Conservation (phyloP, 1,140 invertebrate genomes). For the Pogonognathellus flavescens region DNA sequence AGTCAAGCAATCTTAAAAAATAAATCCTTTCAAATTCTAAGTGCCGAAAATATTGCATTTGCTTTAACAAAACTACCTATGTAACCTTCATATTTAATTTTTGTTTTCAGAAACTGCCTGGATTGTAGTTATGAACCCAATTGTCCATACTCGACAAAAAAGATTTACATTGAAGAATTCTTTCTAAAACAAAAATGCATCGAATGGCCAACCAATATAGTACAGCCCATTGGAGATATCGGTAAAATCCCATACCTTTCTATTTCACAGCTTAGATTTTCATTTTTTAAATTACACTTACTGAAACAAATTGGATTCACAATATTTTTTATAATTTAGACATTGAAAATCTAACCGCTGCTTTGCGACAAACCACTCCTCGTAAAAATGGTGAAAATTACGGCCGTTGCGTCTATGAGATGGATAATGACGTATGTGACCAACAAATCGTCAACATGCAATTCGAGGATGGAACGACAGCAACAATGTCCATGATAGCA, state of each 20-base stretch:
- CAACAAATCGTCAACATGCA: constrained; percentile 72
- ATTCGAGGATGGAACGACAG: constrained; percentile 71
- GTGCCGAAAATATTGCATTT: too few species aligned
- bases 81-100: constrained; percentile 61
- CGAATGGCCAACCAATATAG: constrained; percentile 62
- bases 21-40: too few species aligned
- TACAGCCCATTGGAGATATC: constrained; percentile 62
- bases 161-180: constrained; percentile 70
- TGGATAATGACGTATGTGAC: constrained; percentile 72
- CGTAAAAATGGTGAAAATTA: constrained; percentile 68
- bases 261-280: too few species aligned
- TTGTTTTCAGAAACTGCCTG: constrained; percentile 70
- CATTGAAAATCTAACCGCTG: constrained; percentile 70
- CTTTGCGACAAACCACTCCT: constrained; percentile 61
- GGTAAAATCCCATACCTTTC: too few species aligned
- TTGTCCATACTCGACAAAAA: constrained; percentile 73
- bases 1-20: too few species aligned
- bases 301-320: too few species aligned
- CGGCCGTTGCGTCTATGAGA: constrained; percentile 71
- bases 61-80: too few species aligned
- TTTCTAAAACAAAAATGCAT: constrained; percentile 27
- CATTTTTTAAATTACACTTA: background rate
- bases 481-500: constrained; percentile 71
- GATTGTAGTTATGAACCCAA: constrained; percentile 69
- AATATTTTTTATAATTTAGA: constrained; percentile 54